A percentile compares a stretch with the other conserved stretches of the same genome.
phyloP scores from a whole-genome alignment of 2,113 vertebrate genomes.

The Tragelaphus buxtoni region DNA sequence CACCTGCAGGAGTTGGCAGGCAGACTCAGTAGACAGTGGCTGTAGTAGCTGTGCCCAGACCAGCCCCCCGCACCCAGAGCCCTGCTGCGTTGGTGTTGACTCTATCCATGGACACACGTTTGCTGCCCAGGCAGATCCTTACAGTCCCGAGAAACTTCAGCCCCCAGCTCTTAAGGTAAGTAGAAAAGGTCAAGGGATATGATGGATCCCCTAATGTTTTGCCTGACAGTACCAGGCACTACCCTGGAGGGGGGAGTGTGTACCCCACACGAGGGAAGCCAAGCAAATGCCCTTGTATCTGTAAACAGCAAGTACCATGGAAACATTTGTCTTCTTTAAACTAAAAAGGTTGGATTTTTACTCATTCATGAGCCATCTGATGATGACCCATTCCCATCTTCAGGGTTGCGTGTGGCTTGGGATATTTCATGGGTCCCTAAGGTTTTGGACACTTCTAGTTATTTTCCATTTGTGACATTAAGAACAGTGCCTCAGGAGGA shows the following conservation, averaged over 20 bases:
- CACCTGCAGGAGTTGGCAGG: slow-evolving; percentile 93
- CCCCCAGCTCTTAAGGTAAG: slow-evolving; percentile 84
- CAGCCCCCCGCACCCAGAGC: slow-evolving; percentile 83
- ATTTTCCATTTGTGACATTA: not conserved
- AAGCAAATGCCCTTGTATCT: not conserved
- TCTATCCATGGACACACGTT: slow-evolving; percentile 76
- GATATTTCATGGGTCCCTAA: not conserved
- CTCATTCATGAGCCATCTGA: not conserved
- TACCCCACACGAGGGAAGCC: not conserved
- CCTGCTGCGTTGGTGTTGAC: slow-evolving; percentile 81
- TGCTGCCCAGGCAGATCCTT: slow-evolving; percentile 82
- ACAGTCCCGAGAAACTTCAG: slow-evolving; percentile 78
- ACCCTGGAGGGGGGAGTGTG: not conserved
- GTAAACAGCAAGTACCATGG: not conserved
- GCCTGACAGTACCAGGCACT: not conserved
- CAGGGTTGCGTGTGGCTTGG: not conserved
- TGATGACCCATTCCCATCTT: not conserved
- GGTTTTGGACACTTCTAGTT: not conserved
- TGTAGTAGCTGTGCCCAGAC: slow-evolving; percentile 94
- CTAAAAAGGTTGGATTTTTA: not conserved
- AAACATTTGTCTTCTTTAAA: not conserved
- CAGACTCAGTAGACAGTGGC: slow-evolving; percentile 95
- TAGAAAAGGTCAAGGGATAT: not conserved
- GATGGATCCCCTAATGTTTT: not conserved
- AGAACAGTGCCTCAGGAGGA: not conserved